A percentile compares a stretch with the other conserved stretches of the same genome.
phyloP scores from a whole-genome alignment of 2,797 vertebrate genomes.

The Pristis pectinata region DNA sequence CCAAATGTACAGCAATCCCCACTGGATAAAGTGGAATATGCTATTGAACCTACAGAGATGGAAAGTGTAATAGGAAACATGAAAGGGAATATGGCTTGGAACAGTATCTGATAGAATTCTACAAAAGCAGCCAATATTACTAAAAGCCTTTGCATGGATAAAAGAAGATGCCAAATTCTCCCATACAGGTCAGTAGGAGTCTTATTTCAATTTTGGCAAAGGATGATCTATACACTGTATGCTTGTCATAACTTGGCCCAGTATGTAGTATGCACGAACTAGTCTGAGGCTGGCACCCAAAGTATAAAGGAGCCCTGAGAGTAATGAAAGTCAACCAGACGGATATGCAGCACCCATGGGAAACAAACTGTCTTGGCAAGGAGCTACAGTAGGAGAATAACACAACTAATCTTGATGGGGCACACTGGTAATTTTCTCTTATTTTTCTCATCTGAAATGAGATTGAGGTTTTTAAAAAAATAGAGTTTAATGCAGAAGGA shows the following conservation, averaged over 20 bases:
- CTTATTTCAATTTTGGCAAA: conserved; percentile 14
- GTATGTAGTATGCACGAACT: neutral
- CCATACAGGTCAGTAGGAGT: neutral
- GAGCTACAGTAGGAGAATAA: neutral
- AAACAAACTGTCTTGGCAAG: neutral
- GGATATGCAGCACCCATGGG: neutral
- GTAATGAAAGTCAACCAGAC: neutral
- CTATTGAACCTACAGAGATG: neutral
- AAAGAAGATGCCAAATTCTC: neutral
- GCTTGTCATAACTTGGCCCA: neutral
- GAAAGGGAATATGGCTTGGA: neutral
- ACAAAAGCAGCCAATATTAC: conserved; percentile 1
- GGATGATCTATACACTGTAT: neutral
- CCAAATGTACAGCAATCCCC: neutral
- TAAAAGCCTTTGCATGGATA: neutral
- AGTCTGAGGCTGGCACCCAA: neutral
- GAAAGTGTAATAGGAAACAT: neutral
- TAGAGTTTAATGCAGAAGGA: neutral
- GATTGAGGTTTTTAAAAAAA: neutral
- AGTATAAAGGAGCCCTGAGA: neutral
- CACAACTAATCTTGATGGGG: neutral
- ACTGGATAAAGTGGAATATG: neutral
- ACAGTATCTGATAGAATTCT: neutral
- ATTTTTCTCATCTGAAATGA: neutral
- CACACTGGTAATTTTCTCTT: neutral